phyloP scores from a whole-genome alignment of 2,888 invertebrate species.

The Drosophila mimetica region DNA sequence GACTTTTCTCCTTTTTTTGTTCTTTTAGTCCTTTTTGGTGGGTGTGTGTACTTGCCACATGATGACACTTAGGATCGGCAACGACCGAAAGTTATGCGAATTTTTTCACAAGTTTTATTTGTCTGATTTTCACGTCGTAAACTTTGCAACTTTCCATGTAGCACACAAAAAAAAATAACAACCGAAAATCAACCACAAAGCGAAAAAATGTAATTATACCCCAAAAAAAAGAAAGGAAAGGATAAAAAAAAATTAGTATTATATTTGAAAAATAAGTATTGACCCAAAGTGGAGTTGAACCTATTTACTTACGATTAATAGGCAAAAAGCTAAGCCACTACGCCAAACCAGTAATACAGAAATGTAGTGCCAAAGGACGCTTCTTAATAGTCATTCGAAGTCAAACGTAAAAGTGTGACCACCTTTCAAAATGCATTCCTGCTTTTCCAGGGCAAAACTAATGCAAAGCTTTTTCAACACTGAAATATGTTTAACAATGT shows the following conservation, averaged over 20 bases:
- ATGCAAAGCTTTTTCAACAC: too few relatives aligned
- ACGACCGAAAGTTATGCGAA: constrained; percentile 40
- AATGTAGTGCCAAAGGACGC: too few relatives aligned
- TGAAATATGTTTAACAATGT: too few relatives aligned
- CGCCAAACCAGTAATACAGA: too few relatives aligned
- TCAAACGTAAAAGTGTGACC: too few relatives aligned
- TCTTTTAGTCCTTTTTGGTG: constrained; percentile 2
- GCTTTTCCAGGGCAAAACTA: too few relatives aligned
- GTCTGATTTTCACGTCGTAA: constrained; percentile 31
- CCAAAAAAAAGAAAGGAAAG: neutral
- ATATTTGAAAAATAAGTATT: neutral
- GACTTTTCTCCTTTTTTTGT: neutral
- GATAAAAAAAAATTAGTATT: neutral
- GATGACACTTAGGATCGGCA: constrained; percentile 41
- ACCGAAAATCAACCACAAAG: constrained; percentile 1
- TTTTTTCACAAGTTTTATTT: constrained; percentile 31
- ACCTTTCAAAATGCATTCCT: too few relatives aligned
- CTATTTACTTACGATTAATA: neutral
- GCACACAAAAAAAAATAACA: constrained; percentile 5
- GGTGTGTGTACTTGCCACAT: constrained; percentile 26
- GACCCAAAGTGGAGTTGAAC: neutral
- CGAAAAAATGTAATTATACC: constrained; percentile 2
- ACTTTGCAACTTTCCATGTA: constrained; percentile 23
- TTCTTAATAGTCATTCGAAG: too few relatives aligned
- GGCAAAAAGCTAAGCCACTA: too few relatives aligned